Base-by-base conservation (phyloP, 2,113 vertebrate genomes). In the Vireo altiloquus region DNA sequence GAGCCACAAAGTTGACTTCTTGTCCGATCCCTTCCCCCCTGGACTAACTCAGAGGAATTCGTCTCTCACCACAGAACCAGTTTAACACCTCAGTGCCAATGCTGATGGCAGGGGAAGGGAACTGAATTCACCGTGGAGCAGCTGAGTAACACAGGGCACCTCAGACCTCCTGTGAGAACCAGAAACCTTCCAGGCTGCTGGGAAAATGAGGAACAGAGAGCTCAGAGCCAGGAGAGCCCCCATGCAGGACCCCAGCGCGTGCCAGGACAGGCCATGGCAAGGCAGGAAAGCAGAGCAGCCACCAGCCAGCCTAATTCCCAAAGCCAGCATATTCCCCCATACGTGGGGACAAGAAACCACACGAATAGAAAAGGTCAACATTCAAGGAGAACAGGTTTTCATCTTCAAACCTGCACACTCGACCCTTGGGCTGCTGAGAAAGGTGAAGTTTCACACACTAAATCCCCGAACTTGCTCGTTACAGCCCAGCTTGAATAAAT, bases 201-300 rank as follows among this genome's bases (percentile, higher is more conserved):
- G 81, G 23, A 82, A 71, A 71, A 64, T 0, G 6, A 46, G 53
- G 56, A 66, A 21, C 69, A 18, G 42, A 46, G 11, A 80, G 42
- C 44, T 6, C 23, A 37, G 53, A 72, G 85, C 10, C 2, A 8
- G 39, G 37, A 44, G 10, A 11, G 54, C 6, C 59, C 27, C 3
- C 8, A 11, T 0, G 0, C 37, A 35, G 72, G 6, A 54, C 17
- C 57, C 47, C 0, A 0, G 10, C 2, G 0, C 0, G 1, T 35
- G 22, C 64, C 6, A 47, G 56, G 35, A 25, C 53, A 30, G 28
- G 56, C 47, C 23, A 42, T 0, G 0, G 65, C 9, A 3, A 18
- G 40, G 25, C 63, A 18, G 19, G 13, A 31, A 60, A 22, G 22
- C 2, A 31, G 7, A 11, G n/a, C 50, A 30, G 59, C 5, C 44